Conservation (phyloP, 2,888 invertebrate genomes). For the Sarcophaga rosellei region DNA sequence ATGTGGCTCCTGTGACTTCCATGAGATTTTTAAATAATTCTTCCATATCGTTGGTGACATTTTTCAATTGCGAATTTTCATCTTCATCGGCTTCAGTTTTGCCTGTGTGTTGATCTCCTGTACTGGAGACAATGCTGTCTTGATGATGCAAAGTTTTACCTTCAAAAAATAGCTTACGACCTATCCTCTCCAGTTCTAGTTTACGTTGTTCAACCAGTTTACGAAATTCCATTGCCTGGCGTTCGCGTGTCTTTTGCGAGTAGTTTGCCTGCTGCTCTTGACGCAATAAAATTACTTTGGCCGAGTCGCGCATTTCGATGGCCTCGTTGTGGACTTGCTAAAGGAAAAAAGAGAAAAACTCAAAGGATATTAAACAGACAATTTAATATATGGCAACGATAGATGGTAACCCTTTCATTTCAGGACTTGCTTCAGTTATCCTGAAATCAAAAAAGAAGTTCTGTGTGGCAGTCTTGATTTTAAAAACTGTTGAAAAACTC, state of each 20-base stretch:
- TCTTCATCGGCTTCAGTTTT: constrained; percentile 79
- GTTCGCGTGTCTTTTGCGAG: constrained; percentile 86
- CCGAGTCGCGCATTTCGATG: constrained; percentile 86
- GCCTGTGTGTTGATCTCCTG: constrained; percentile 80
- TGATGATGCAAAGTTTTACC: constrained; percentile 83
- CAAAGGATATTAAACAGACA: no score
- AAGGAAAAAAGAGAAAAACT: neutral
- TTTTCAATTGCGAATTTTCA: constrained; percentile 77
- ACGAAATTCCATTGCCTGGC: constrained; percentile 85
- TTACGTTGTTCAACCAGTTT: constrained; percentile 88
- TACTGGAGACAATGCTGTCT: constrained; percentile 83
- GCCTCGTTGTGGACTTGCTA: constrained; percentile 89
- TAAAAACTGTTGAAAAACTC: no score
- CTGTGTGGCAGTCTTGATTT: no score
- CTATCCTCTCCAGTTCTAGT: constrained; percentile 88
- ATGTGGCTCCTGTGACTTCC: constrained; percentile 89
- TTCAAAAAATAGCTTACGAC: constrained; percentile 88
- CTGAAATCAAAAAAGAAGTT: no score
- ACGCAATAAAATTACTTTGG: constrained; percentile 85
- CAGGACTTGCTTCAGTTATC: no score
- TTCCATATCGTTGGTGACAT: constrained; percentile 82
- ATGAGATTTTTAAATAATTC: constrained; percentile 88
- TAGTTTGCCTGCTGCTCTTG: constrained; percentile 87
- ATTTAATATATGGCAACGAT: no score
- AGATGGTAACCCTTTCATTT: neutral